Base-by-base conservation (phyloP, 2,797 vertebrate species). In the Anableps anableps region DNA sequence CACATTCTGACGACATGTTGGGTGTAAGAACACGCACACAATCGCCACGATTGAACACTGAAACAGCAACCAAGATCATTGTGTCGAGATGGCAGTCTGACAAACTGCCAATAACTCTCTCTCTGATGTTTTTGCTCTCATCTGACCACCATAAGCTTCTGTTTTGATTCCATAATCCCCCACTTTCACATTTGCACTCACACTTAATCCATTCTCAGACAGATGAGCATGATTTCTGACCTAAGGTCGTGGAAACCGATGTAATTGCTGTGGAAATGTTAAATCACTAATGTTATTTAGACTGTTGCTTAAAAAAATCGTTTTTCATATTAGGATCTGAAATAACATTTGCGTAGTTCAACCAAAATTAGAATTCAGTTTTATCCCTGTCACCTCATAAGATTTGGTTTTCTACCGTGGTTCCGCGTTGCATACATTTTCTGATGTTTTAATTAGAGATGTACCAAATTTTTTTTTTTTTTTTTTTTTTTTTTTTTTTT, bases 1-100 rank as follows among this genome's bases (percentile, higher is more conserved):
- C 98, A 38, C 98, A 97, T 93, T 99, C 98, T 85, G 97, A 99
- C 78, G 98, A 99, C 94, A 97, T 99, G 96, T 95, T 99, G 93
- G 98, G 98, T 95, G 98, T 99, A 92, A 95, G 97, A 91, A 50
- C 21, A 58, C 77, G 31, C 26, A 55, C 50, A n/a, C 50, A 58
- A 26, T 31, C 74, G 29, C 36, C 23, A 36, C 51, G 17, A 48
- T 47, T 7, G 36, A 1, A 48, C 55, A 58, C 38, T 70, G 1
- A 72, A 48, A 75, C 72, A 1, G 21, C 75, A 38, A 72, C 76
- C 73, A 21, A 68, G 82, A 83, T 89, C 85, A 80, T 62, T 83
- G 86, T 85, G 87, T 81, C 86, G 85, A 89, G 78, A 86, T 75
- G 76, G 47, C 70, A 81, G 83, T 80, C 72, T 85, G 83, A 85